These are phyloP conservation scores for Aricia agestis DNA, from an alignment of 1,140 invertebrate genomes.

Conservation along the genomic window DNA sequence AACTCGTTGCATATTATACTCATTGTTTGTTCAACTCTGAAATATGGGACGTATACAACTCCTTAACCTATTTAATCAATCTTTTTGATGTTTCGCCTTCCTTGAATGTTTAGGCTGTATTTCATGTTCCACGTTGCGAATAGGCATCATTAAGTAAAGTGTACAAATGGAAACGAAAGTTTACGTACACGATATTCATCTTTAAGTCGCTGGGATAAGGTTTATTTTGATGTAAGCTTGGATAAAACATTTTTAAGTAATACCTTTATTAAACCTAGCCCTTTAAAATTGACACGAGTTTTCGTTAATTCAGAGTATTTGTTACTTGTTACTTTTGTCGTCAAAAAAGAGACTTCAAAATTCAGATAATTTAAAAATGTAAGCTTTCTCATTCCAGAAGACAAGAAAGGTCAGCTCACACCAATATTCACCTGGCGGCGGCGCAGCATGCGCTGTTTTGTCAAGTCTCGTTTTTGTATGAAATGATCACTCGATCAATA, in stretches of 20 bases:
- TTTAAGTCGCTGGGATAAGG: neutral
- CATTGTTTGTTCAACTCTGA: neutral
- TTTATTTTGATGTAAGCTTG: neutral
- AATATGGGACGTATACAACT: conserved; percentile 5
- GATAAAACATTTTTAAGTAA: neutral
- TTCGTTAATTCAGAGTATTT: neutral
- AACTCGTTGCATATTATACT: neutral
- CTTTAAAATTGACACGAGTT: neutral
- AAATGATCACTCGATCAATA: too few species aligned
- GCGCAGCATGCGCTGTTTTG: too few species aligned
- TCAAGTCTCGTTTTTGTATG: too few species aligned
- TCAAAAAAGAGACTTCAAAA: too few species aligned
- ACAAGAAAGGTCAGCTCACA: too few species aligned
- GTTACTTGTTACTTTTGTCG: neutral
- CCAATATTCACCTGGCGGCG: too few species aligned
- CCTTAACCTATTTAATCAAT: neutral
- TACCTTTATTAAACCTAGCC: neutral
- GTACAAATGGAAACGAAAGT: neutral
- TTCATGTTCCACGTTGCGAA: neutral
- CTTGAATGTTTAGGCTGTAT: conserved; percentile 4
- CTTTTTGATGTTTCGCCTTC: neutral
- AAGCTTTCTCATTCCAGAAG: too few species aligned
- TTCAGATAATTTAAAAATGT: too few species aligned
- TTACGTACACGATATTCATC: neutral
- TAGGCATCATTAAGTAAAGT: conserved; percentile 11